Conservation (phyloP, 2,113 vertebrate genomes). For the Hyaena hyaena region DNA sequence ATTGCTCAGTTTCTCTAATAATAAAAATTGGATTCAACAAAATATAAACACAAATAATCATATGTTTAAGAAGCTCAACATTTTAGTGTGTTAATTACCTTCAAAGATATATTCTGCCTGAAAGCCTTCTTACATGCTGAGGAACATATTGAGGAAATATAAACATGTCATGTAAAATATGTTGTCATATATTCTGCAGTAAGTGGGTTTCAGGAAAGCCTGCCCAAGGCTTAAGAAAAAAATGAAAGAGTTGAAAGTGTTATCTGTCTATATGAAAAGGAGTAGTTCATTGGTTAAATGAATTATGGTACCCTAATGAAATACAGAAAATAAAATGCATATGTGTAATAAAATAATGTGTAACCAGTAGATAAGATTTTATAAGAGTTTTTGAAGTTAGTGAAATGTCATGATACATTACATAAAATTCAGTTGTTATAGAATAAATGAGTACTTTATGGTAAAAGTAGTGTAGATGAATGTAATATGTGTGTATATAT, state of each 20-base stretch:
- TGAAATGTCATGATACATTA: background rate
- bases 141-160: conserved; percentile 61
- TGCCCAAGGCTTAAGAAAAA: conserved; percentile 25
- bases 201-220: conserved; percentile 37
- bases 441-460: background rate
- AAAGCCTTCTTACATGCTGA: conserved; percentile 61
- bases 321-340: background rate
- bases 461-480: background rate
- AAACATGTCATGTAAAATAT: conserved; percentile 52
- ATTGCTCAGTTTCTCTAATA: conserved; percentile 68
- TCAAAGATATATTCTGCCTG: conserved; percentile 65
- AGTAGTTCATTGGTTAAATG: background rate
- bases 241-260: background rate
- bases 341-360: background rate
- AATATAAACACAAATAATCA: conserved; percentile 77
- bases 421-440: background rate
- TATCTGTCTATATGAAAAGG: background rate
- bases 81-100: conserved; percentile 75
- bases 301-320: background rate
- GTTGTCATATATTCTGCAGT: background rate
- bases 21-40: conserved; percentile 65
- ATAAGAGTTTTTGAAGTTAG: background rate
- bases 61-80: conserved; percentile 66
- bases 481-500: background rate
- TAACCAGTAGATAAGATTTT: background rate